Conservation (phyloP, 2,888 invertebrate genomes). For the Shargacucullia verbasci region DNA sequence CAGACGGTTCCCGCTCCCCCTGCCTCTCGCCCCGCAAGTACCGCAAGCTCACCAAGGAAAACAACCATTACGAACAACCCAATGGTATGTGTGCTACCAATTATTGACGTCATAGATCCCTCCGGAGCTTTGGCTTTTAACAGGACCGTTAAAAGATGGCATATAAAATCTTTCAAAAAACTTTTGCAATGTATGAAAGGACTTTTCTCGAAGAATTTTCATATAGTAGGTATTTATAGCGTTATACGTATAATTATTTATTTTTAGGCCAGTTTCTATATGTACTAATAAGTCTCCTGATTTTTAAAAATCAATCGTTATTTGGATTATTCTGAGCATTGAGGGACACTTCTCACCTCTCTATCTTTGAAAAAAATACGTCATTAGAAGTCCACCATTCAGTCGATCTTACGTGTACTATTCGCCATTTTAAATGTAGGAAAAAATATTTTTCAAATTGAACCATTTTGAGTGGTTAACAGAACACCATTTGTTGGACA, state of each 20-base stretch:
- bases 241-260: too few species aligned
- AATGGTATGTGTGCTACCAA: slow-evolving; percentile 70
- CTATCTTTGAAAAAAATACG: too few species aligned
- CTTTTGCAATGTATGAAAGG: neutral
- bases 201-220: neutral
- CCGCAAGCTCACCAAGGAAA: slow-evolving; percentile 88
- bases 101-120: slow-evolving; percentile 6
- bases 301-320: too few species aligned
- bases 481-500: slow-evolving; percentile 39
- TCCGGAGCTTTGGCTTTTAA: slow-evolving; percentile 8
- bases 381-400: too few species aligned
- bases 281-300: too few species aligned
- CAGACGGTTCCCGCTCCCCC: slow-evolving; percentile 88
- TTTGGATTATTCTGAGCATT: too few species aligned
- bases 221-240: too few species aligned
- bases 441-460: slow-evolving; percentile 22
- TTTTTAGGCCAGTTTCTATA: too few species aligned
- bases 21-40: slow-evolving; percentile 90
- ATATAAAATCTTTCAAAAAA: too few species aligned
- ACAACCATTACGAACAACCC: slow-evolving; percentile 86
- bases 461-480: slow-evolving; percentile 27
- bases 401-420: too few species aligned
- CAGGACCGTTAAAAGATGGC: neutral
- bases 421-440: too few species aligned
- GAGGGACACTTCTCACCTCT: too few species aligned